Conservation (phyloP, 2,888 invertebrate species). For the Molanna angustata region DNA sequence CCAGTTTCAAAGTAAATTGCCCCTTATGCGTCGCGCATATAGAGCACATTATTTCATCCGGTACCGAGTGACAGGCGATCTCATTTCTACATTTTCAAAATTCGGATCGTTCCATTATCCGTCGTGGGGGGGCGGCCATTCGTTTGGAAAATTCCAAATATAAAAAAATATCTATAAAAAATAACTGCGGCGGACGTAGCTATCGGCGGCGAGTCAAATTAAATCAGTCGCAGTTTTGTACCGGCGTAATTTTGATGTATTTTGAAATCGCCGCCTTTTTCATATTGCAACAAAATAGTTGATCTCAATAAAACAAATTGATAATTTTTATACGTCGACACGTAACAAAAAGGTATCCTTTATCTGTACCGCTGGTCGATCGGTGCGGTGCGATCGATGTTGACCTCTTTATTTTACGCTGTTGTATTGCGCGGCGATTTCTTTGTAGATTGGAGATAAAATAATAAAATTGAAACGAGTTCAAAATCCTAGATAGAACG, state of each 20-base stretch:
- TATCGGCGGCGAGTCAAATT: conserved; percentile 6
- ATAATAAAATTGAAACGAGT: conserved; percentile 18
- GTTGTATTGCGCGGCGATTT: too few relatives aligned
- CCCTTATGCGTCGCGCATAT: not conserved
- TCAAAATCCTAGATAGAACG: conserved; percentile 22
- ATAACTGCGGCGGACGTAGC: conserved; percentile 5
- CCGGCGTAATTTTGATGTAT: conserved; percentile 57
- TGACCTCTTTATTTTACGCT: too few relatives aligned
- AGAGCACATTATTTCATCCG: not conserved
- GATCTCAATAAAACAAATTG: not conserved
- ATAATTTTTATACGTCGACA: not conserved
- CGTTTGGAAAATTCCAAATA: conserved; percentile 18
- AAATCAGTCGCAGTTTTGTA: conserved; percentile 32
- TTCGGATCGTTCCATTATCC: conserved; percentile 9
- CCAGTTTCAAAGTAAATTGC: not conserved
- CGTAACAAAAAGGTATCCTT: not conserved
- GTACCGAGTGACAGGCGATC: conserved; percentile 3
- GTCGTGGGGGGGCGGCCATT: conserved; percentile 4
- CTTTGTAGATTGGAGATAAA: conserved; percentile 6
- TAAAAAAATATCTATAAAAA: conserved; percentile 13
- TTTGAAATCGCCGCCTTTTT: conserved; percentile 40
- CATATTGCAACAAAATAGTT: not conserved
- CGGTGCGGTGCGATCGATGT: too few relatives aligned
- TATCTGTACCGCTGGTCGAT: too few relatives aligned
- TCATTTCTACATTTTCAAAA: conserved; percentile 17